Evolutionary conservation across 2,888 invertebrate species (phyloP).

Genomic region (Agelastica alni): DNA sequence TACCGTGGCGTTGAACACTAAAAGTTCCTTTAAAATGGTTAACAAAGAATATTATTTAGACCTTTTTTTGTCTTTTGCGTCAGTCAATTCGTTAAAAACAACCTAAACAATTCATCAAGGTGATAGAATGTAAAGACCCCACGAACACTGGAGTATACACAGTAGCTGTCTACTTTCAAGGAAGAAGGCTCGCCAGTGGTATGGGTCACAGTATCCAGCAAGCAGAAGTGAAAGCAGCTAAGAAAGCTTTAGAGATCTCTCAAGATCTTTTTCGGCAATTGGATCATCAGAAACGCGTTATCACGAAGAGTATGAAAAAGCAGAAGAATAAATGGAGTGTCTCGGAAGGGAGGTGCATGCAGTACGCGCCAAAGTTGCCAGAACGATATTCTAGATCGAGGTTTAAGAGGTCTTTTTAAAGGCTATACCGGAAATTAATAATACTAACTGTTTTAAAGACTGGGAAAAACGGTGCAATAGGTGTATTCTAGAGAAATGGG

Average conservation of each 20-base stretch:
- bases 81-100: too few relatives aligned
- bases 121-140: constrained; percentile 94
- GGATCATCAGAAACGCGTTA: constrained; percentile 88
- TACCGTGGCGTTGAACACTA: too few relatives aligned
- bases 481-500: too few relatives aligned
- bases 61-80: too few relatives aligned
- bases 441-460: too few relatives aligned
- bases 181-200: constrained; percentile 85
- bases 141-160: constrained; percentile 96
- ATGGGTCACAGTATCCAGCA: constrained; percentile 94
- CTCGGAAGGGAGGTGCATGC: constrained; percentile 24
- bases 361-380: constrained; percentile 38
- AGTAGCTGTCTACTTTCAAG: constrained; percentile 96
- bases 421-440: too few relatives aligned
- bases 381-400: constrained; percentile 44
- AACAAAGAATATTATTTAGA: too few relatives aligned
- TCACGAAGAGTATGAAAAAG: constrained; percentile 82
- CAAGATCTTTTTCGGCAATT: constrained; percentile 88
- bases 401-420: constrained; percentile 34
- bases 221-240: constrained; percentile 98
- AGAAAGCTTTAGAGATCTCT: constrained; percentile 77
- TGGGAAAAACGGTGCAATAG: too few relatives aligned
- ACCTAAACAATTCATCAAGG: too few relatives aligned
- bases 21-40: too few relatives aligned
- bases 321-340: constrained; percentile 57